These are phyloP conservation scores for Hystrix brachyura DNA, from an alignment of 2,113 vertebrate species.

Conservation along the genomic window DNA sequence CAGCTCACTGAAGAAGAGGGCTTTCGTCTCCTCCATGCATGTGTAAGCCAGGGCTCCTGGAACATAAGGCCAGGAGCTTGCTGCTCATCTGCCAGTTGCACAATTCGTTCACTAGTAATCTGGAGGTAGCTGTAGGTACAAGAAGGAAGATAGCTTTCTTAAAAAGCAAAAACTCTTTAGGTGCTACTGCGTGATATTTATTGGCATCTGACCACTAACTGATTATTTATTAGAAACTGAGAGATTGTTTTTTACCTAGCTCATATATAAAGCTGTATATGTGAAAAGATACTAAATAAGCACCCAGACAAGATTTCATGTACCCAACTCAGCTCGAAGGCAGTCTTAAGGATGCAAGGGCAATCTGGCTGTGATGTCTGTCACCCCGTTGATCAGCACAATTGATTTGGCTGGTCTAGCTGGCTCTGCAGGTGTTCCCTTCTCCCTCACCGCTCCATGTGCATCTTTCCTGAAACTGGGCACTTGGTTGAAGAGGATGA, in stretches of 20 bases:
- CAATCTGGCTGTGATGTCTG: neutral
- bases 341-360: neutral
- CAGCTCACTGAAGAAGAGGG: neutral
- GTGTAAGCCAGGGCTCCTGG: neutral
- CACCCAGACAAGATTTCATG: neutral
- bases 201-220: neutral
- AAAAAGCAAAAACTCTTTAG: neutral
- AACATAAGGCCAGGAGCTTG: neutral
- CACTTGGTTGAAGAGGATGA: neutral
- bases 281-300: neutral
- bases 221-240: slow-evolving; percentile 19
- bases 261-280: neutral
- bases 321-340: neutral
- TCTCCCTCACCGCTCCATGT: neutral
- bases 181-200: neutral
- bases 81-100: neutral
- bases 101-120: neutral
- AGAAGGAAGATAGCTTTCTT: neutral
- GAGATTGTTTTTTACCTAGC: neutral
- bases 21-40: neutral
- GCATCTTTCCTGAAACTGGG: too few species aligned
- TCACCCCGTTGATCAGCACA: neutral
- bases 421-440: neutral
- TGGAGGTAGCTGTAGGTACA: too few species aligned
- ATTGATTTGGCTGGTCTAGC: neutral